Evolutionary conservation across 2,888 invertebrate genomes (phyloP), one percentile per base, ranked within the genome.

Genomic region (Ypsolopha sequella): DNA sequence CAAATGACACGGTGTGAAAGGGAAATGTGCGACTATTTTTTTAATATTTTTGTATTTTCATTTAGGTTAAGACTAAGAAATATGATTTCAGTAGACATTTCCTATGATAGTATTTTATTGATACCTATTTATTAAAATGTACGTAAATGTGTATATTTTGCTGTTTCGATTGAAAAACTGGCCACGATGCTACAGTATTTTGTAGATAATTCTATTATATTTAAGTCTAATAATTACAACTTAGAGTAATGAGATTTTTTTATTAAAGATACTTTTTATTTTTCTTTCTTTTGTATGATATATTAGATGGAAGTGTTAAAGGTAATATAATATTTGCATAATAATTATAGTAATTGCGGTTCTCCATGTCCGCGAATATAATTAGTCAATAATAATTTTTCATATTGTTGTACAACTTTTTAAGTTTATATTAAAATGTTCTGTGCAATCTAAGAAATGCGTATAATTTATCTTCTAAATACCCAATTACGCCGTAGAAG

Each of bases 371-470:
- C 89, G 90, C 90, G 77, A 88, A 88, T 88, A 89, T 85, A 88
- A 91, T 85, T 91, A 91, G 91, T 91, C 90, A 92, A 91, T 92
- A 81, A 81, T 81, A 92, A 92, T 92, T 92, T 92, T 92, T 92
- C 92, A 92, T 92, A 92, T 91, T 92, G 91, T 91, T 92, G 92
- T 92, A 92, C 91, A 90, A 87, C 89, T 92, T 92, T 92, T 92
- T 92, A 92, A 92, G 92, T 92, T 92, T 92, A 91, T 92, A 92
- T 92, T 92, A 92, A 92, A 92, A 92, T 90, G 91, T 92, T 90
- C 92, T 92, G 91, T 92, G 92, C 91, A 91, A 91, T 91, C 89
- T 86, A 82, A 60, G 79, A 47, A 11, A 10, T 11, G 36, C 10
- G 36, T 47, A 47, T 47, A 36, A 47, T 47, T 47, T 47, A 36